A percentile compares a stretch with the other conserved stretches of the same genome.
phyloP scores from a whole-genome alignment of 2,113 vertebrate species.

The Rhinoderma darwinii region DNA sequence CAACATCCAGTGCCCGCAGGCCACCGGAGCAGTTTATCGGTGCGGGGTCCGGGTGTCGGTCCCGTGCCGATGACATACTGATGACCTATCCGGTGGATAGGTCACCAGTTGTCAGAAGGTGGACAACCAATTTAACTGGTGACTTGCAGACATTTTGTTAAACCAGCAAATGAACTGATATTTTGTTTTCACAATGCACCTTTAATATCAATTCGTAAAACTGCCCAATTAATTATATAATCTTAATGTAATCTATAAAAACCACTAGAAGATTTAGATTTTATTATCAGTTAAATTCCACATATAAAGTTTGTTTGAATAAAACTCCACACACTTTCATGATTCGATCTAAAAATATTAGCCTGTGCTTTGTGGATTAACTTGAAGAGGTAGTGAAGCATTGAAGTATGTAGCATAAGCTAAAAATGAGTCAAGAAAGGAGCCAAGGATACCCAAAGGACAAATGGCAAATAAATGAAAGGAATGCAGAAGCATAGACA shows the following conservation, averaged over 20 bases:
- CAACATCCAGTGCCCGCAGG: too few species aligned
- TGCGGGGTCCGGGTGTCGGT: too few species aligned
- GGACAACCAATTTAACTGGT: too few species aligned
- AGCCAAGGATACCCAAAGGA: neutral
- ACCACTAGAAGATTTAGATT: neutral
- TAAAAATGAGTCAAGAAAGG: neutral
- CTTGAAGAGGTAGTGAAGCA: conserved; percentile 6
- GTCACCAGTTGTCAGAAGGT: too few species aligned
- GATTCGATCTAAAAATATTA: conserved; percentile 1
- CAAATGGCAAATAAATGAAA: neutral
- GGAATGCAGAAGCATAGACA: neutral
- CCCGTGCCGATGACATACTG: too few species aligned
- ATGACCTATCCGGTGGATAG: too few species aligned
- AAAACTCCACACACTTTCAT: neutral
- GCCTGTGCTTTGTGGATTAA: neutral
- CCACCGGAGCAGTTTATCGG: too few species aligned
- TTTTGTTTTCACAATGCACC: neutral
- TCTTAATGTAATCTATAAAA: neutral
- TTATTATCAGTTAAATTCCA: neutral
- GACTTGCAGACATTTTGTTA: neutral
- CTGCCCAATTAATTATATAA: neutral
- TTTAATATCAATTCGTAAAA: neutral
- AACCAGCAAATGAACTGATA: neutral
- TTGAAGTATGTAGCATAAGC: conserved; percentile 21
- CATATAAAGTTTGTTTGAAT: neutral